Conservation (phyloP, 2,888 invertebrate species). For the Meghimatium bilineatum region DNA sequence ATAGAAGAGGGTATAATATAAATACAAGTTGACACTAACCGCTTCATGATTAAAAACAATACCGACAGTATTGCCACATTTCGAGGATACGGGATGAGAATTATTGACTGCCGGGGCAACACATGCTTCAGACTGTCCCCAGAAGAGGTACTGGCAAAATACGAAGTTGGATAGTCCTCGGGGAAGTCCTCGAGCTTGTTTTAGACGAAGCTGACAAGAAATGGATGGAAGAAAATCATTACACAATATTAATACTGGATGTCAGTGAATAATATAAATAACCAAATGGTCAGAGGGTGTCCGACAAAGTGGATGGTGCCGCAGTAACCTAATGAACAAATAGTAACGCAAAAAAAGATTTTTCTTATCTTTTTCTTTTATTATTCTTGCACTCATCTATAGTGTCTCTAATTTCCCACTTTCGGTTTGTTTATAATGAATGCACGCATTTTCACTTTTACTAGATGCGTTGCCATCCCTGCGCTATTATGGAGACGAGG, state of each 20-base stretch:
- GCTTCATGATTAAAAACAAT: constrained; percentile 82
- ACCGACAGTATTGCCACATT: constrained; percentile 79
- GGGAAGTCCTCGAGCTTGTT: constrained; percentile 94
- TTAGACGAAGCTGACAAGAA: constrained; percentile 85
- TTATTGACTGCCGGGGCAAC: constrained; percentile 89
- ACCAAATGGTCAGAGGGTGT: too few relatives aligned
- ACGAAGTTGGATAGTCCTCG: constrained; percentile 91
- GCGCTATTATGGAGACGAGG: too few relatives aligned
- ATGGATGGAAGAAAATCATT: too few relatives aligned
- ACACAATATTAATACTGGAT: neutral
- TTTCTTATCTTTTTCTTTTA: too few relatives aligned
- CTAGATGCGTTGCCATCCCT: too few relatives aligned
- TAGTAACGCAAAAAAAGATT: too few relatives aligned
- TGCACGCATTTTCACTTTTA: too few relatives aligned
- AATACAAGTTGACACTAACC: constrained; percentile 61
- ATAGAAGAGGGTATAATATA: neutral
- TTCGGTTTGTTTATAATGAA: too few relatives aligned
- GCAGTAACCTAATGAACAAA: too few relatives aligned
- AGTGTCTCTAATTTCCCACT: too few relatives aligned
- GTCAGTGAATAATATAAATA: neutral
- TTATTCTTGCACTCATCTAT: too few relatives aligned
- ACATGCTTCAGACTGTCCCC: constrained; percentile 88
- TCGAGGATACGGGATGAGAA: constrained; percentile 59
- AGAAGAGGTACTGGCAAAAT: constrained; percentile 98
- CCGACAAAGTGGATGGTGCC: too few relatives aligned